Evolutionary conservation across 2,113 vertebrate genomes (phyloP).

Genomic region (Serinus canaria): DNA sequence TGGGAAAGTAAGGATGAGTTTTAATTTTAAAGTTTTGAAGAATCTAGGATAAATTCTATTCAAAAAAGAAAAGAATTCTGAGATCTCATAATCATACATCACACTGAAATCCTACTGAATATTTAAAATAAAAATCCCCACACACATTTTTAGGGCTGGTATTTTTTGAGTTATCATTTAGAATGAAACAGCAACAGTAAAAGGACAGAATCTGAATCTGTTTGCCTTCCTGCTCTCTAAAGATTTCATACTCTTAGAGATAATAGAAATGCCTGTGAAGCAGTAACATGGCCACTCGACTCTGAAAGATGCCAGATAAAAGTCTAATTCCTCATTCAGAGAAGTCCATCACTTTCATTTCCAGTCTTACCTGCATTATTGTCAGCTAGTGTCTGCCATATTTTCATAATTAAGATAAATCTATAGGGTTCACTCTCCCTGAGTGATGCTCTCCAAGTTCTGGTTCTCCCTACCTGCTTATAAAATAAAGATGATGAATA

Average conservation of each 20-base stretch:
- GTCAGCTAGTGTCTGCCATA: constrained; percentile 35
- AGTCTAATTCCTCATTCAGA: neutral
- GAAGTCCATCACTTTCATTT: neutral
- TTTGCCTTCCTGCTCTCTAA: neutral
- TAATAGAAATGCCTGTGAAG: neutral
- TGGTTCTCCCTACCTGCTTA: constrained; percentile 19
- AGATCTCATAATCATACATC: neutral
- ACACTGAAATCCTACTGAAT: neutral
- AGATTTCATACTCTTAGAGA: neutral
- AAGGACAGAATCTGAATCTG: neutral
- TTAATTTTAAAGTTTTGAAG: neutral
- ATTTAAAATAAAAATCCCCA: neutral
- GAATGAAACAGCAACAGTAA: neutral
- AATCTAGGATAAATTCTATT: neutral
- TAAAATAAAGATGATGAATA: constrained; percentile 55
- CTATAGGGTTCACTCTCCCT: neutral
- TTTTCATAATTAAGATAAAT: constrained; percentile 58
- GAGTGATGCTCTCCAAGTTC: constrained; percentile 11
- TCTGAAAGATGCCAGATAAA: neutral
- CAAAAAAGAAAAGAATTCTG: neutral
- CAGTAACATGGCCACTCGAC: neutral
- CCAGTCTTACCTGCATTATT: neutral
- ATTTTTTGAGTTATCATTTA: neutral
- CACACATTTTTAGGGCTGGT: neutral
- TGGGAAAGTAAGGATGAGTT: neutral